phyloP scores from a whole-genome alignment of 2,888 invertebrate genomes.

The Melieria picta region DNA sequence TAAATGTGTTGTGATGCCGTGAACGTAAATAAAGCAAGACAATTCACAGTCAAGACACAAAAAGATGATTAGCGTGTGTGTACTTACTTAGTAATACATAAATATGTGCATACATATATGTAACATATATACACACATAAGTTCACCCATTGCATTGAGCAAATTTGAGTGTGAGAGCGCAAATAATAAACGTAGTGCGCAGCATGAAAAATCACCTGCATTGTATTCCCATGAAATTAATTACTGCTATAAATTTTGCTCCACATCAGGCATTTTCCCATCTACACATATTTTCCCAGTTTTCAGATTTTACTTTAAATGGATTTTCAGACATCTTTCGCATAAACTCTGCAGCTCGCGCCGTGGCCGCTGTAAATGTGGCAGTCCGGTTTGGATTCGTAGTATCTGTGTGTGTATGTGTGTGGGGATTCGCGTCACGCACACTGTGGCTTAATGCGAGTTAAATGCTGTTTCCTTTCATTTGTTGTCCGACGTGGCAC shows the following conservation, averaged over 20 bases:
- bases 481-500: no score
- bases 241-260: conserved; percentile 1
- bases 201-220: background rate
- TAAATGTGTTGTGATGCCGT: no score
- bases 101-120: background rate
- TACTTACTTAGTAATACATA: background rate
- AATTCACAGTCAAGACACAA: no score
- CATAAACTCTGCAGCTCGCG: background rate
- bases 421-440: no score
- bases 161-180: background rate
- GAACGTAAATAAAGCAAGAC: no score
- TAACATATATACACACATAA: background rate
- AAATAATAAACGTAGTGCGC: background rate
- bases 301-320: background rate
- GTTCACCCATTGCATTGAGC: background rate
- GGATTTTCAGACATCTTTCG: conserved; percentile 1
- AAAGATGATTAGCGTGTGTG: no score
- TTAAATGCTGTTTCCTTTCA: no score
- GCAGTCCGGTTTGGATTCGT: background rate
- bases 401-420: no score
- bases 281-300: background rate
- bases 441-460: no score
- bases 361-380: background rate
- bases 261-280: background rate
- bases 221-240: conserved; percentile 1